phyloP scores from a whole-genome alignment of 2,113 vertebrate species.

The Oriolus oriolus region DNA sequence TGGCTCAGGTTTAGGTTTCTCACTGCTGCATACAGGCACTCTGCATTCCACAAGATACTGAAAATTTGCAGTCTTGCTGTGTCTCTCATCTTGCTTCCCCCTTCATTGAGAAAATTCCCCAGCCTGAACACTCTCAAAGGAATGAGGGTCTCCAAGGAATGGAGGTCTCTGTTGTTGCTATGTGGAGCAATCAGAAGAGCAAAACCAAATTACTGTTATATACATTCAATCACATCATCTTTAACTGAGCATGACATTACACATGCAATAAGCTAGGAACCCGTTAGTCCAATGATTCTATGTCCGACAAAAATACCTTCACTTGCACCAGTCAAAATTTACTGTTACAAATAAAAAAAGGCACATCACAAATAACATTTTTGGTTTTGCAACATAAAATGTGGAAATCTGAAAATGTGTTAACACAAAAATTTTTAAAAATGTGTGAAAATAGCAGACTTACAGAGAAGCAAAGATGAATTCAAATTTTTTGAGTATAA shows the following conservation, averaged over 20 bases:
- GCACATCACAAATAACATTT: rapidly evolving
- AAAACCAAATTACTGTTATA: not conserved
- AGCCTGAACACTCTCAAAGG: not conserved
- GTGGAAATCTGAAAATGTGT: not conserved
- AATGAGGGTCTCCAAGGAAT: not conserved
- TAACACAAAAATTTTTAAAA: not conserved
- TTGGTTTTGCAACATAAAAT: not conserved
- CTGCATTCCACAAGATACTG: not conserved
- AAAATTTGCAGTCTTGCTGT: not conserved
- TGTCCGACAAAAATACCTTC: not conserved
- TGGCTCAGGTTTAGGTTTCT: not conserved
- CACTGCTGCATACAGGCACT: not conserved
- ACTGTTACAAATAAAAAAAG: not conserved
- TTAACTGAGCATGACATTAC: not conserved
- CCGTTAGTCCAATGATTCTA: not conserved
- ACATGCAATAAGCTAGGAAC: rapidly evolving
- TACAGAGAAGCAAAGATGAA: not conserved
- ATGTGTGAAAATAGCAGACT: not conserved
- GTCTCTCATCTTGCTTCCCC: not conserved
- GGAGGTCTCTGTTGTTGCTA: rapidly evolving
- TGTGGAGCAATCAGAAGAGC: not conserved
- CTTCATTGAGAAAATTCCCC: not conserved
- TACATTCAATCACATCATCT: not conserved
- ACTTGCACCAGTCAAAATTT: not conserved
- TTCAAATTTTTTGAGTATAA: not conserved